A percentile compares a stretch with the other conserved stretches of the same genome.
Conservation (phyloP, 2,113 vertebrate genomes). For the Calonectris borealis region DNA sequence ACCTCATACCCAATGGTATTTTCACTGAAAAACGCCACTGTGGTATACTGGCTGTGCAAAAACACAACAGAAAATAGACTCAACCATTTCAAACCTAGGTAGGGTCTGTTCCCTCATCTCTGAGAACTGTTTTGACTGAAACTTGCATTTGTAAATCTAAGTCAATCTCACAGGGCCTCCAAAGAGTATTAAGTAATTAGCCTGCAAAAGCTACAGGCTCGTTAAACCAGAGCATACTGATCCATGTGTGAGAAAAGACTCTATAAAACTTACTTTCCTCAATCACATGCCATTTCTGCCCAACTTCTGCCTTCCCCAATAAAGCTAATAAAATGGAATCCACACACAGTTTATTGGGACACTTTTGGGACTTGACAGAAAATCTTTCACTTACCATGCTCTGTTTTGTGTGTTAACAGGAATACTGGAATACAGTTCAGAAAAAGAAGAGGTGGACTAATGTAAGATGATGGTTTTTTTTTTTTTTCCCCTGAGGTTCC, state of each 20-base stretch:
- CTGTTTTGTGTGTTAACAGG: not conserved
- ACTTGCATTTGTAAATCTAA: not conserved
- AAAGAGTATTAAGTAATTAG: not conserved
- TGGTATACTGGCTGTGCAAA: not conserved
- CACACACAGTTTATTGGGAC: not conserved
- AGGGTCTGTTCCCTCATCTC: not conserved
- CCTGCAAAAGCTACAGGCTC: not conserved
- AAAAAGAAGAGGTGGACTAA: not conserved
- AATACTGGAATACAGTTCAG: not conserved
- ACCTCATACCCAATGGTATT: not conserved
- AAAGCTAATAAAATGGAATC: not conserved
- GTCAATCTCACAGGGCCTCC: not conserved
- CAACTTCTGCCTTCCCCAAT: not conserved
- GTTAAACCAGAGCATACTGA: not conserved
- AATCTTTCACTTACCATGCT: not conserved
- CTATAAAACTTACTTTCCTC: slow-evolving; percentile 20
- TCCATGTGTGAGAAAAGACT: slow-evolving; percentile 4
- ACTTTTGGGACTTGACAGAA: not conserved
- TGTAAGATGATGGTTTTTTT: not conserved
- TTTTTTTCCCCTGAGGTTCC: too few relatives aligned
- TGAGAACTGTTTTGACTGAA: not conserved
- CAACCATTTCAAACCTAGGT: not conserved
- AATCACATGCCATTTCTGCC: not conserved
- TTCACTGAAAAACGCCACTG: not conserved
- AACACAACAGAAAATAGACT: not conserved